A percentile compares a stretch with the other conserved stretches of the same genome.
Evolutionary conservation across 2,888 invertebrate species (phyloP).

Genomic region (Quadroppia sp.): DNA sequence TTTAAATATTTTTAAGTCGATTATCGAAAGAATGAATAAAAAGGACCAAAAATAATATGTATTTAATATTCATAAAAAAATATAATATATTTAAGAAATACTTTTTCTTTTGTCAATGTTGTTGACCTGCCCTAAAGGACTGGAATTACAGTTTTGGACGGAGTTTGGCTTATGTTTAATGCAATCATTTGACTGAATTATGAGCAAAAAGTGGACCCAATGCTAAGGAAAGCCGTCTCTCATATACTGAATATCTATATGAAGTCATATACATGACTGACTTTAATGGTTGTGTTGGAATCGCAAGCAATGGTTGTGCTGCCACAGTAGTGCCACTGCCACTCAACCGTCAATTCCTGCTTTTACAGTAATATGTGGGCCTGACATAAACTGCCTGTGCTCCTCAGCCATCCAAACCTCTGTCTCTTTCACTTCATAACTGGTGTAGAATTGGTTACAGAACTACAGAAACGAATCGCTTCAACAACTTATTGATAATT

Average conservation of each 20-base stretch:
- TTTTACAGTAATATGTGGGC: slow-evolving; percentile 24
- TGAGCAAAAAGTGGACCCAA: background rate
- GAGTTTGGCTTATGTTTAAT: slow-evolving; percentile 19
- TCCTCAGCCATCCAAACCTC: background rate
- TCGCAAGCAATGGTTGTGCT: slow-evolving; percentile 21
- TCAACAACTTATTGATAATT: background rate
- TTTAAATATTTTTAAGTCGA: too few species aligned
- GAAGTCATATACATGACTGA: slow-evolving; percentile 33
- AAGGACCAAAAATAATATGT: background rate
- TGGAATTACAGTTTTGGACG: background rate
- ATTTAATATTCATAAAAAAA: background rate
- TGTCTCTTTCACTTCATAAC: slow-evolving; percentile 6
- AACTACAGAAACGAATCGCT: background rate
- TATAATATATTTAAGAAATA: background rate
- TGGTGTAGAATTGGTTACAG: background rate
- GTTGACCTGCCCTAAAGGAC: slow-evolving; percentile 23
- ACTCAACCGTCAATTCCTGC: slow-evolving; percentile 38
- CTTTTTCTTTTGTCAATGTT: slow-evolving; percentile 19
- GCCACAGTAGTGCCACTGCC: background rate
- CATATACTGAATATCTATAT: background rate
- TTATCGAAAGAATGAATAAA: too few species aligned
- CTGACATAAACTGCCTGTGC: slow-evolving; percentile 9
- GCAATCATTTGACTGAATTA: background rate
- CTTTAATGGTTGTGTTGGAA: slow-evolving; percentile 29
- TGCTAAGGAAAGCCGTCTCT: background rate